Base-by-base conservation (phyloP, 2,113 vertebrate species). In the Nettapus auritus region DNA sequence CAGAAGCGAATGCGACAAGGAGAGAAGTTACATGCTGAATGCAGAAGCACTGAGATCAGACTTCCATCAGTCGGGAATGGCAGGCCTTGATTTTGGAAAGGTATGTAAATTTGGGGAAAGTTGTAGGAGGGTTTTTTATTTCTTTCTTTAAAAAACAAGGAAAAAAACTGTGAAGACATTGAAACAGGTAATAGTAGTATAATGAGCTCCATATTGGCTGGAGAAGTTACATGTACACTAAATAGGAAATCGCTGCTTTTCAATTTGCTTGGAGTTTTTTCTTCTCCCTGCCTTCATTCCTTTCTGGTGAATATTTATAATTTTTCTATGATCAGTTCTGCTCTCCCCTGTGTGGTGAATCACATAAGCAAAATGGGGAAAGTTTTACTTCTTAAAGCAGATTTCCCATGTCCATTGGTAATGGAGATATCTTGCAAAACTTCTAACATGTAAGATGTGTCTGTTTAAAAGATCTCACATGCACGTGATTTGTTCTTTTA, bases 1-100 rank as follows among this genome's bases (percentile, higher is more conserved):
- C 67, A 86, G 90, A 59, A 81, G 31, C 3, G 96, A 96, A 36
- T 96, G 57, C 5, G 91, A 91, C 74, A 97, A 95, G 67, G 98
- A 97, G 89, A 97, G 36, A 71, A 97, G 96, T 44, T 98, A 97
- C 6, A 95, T 94, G 4, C 96, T 98, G 44, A 98, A 97, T 96
- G 97, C 98, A 4, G 98, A 98, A 93, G 98, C 99, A 20, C 96
- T 99, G 38, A 98, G 98, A 68, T 98, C 98, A 0, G 97, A 98
- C 42, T 99, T 99, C 82, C 98, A 98, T 90, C 98, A 96, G 62
- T 96, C 94, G 0, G 98, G 97, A 94, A 59, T 91, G 9, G 98
- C 97, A 36, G 93, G 93, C 40, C 93, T 97, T 1, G 96, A 98
- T 73, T 97, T 90, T 67, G 95, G 97, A 88, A 95, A 98, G 97